A percentile compares a stretch with the other conserved stretches of the same genome.
Conservation (phyloP, 2,888 invertebrate genomes). For the Pteria penguin region DNA sequence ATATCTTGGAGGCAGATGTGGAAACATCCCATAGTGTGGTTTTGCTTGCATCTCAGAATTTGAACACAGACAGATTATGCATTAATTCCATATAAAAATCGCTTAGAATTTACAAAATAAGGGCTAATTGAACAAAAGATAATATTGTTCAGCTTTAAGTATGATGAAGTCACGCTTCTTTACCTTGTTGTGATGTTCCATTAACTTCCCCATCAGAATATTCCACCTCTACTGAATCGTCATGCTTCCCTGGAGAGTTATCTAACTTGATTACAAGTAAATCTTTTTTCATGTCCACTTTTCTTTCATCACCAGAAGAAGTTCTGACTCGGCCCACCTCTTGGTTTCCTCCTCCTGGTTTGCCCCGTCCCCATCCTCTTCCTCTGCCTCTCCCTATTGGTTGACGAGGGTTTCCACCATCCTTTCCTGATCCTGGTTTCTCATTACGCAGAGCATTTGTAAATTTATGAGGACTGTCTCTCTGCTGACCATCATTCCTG, state of each 20-base stretch:
- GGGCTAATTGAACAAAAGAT: no score
- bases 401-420: constrained; percentile 51
- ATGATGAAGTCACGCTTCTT: no score
- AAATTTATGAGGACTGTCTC: neutral
- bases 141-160: no score
- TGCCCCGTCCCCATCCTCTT: constrained; percentile 66
- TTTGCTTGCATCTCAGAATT: no score
- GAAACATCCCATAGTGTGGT: no score
- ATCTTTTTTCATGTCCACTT: constrained; percentile 72
- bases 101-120: no score
- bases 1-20: no score
- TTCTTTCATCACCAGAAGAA: constrained; percentile 71
- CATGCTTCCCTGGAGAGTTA: constrained; percentile 66
- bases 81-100: no score
- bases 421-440: constrained; percentile 35
- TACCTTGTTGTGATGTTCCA: constrained; percentile 2
- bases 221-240: constrained; percentile 67
- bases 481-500: neutral
- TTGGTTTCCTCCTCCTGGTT: constrained; percentile 52
- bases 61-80: no score
- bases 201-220: constrained; percentile 64
- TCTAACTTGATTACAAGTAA: constrained; percentile 74
- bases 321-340: constrained; percentile 60
- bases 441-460: neutral
- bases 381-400: constrained; percentile 63